Conservation (phyloP, 2,888 invertebrate species). For the Malacosoma neustria region DNA sequence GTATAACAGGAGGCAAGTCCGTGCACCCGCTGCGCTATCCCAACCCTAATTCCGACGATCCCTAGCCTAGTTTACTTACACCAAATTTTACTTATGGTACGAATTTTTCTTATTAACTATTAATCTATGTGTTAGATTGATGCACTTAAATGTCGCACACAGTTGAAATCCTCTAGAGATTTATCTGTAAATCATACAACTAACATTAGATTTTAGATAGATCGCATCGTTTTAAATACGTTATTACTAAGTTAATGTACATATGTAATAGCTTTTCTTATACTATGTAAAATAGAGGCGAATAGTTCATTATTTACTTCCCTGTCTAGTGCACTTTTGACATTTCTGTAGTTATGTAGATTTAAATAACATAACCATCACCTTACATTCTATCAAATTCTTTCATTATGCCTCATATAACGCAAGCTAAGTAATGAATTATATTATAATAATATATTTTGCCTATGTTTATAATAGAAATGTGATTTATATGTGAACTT, state of each 20-base stretch:
- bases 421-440: background rate
- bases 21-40: conserved; percentile 14
- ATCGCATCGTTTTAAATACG: background rate
- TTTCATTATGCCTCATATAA: background rate
- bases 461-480: conserved; percentile 4
- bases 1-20: conserved; percentile 15
- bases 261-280: background rate
- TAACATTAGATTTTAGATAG: conserved; percentile 9
- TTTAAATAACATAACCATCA: background rate
- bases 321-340: background rate
- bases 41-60: conserved; percentile 12
- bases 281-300: background rate
- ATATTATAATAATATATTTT: background rate
- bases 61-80: background rate
- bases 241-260: background rate
- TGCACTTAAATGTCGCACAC: background rate
- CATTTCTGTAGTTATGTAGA: background rate
- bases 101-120: background rate
- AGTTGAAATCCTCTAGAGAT: background rate
- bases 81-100: too few relatives aligned
- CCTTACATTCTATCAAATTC: background rate
- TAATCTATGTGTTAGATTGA: background rate
- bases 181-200: conserved; percentile 6
- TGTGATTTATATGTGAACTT: conserved; percentile 5
- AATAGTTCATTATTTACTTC: background rate